These are phyloP conservation scores for Dicranocentrus wangi DNA, from an alignment of 2,888 invertebrate genomes.

Conservation along the genomic window DNA sequence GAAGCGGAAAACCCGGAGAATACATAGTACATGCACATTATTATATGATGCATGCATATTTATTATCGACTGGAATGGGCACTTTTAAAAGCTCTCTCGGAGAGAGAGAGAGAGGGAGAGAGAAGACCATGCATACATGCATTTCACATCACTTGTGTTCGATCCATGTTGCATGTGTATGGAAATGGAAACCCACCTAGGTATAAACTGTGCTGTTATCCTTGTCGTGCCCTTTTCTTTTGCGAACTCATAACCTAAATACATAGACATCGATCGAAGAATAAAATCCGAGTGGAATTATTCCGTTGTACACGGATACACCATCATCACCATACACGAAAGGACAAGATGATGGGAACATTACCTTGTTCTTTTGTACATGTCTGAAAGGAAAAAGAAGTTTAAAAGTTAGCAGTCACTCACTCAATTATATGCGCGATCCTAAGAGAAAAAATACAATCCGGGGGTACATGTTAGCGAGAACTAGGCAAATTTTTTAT, in stretches of 20 bases:
- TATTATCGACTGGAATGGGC: conserved; percentile 6
- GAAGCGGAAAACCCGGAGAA: conserved; percentile 41
- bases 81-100: conserved; percentile 4
- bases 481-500: conserved; percentile 2
- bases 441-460: not conserved
- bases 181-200: conserved; percentile 12
- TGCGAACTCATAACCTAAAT: conserved; percentile 50
- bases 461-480: not conserved
- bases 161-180: too few relatives aligned
- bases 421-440: conserved; percentile 23
- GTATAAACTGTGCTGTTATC: conserved; percentile 7
- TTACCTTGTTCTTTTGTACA: not conserved
- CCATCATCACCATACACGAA: conserved; percentile 6
- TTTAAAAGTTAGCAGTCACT: conserved; percentile 8
- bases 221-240: conserved; percentile 47
- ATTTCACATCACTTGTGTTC: too few relatives aligned
- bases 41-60: conserved; percentile 37
- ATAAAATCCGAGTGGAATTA: conserved; percentile 18
- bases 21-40: conserved; percentile 18
- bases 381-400: not conserved
- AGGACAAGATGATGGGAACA: conserved; percentile 21
- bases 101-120: too few relatives aligned
- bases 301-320: conserved; percentile 5
- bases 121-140: conserved; percentile 12
- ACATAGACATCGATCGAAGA: conserved; percentile 46